Evolutionary conservation across 2,113 vertebrate genomes (phyloP).

Genomic region (Ahaetulla prasina): DNA sequence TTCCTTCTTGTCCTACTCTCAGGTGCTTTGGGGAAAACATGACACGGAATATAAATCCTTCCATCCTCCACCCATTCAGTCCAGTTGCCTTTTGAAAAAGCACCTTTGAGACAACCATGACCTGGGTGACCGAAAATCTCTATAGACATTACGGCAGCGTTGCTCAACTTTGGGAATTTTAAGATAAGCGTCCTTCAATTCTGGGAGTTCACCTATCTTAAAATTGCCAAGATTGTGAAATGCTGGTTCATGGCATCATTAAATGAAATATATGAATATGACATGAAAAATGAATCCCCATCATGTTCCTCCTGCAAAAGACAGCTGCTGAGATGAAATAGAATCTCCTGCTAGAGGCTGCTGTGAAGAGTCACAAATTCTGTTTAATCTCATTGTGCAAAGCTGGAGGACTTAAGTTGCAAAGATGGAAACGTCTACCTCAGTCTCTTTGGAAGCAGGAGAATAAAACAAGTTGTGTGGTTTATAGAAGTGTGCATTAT

Average conservation of each 20-base stretch:
- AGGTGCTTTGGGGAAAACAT: no score
- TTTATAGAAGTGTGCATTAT: neutral
- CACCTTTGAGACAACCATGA: no score
- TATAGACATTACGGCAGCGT: no score
- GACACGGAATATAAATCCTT: no score
- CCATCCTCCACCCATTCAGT: no score
- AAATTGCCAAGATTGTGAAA: neutral
- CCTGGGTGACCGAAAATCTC: no score
- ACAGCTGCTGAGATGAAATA: conserved; percentile 56
- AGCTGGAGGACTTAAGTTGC: conserved; percentile 25
- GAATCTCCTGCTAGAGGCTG: conserved; percentile 39
- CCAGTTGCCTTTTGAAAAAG: no score
- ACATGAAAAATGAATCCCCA: conserved; percentile 12
- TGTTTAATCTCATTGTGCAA: conserved; percentile 34
- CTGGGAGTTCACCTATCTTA: neutral
- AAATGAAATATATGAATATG: neutral
- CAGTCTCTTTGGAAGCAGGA: neutral
- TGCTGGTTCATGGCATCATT: neutral
- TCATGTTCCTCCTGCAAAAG: conserved; percentile 47
- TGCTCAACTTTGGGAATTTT: neutral
- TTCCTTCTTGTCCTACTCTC: no score
- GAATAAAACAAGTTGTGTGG: neutral
- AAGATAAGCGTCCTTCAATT: neutral
- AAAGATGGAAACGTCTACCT: neutral
- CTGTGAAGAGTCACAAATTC: conserved; percentile 21